A percentile compares a stretch with the other conserved stretches of the same genome.
These are phyloP conservation scores for Scomberomorus guttatus DNA, from an alignment of 2,797 vertebrate species.

Conservation along the genomic window DNA sequence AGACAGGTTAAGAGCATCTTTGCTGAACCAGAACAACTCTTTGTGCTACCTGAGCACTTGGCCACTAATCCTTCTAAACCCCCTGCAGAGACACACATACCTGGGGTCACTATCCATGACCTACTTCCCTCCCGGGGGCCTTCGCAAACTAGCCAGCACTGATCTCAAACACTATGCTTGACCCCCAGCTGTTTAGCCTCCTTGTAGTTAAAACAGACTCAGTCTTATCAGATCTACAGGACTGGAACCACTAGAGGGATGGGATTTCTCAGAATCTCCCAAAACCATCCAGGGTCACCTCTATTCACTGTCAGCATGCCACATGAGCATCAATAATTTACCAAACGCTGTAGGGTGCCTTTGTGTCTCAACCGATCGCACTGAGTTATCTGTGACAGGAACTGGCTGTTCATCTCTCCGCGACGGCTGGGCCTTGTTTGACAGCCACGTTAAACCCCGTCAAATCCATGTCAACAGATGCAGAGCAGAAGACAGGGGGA, in stretches of 20 bases:
- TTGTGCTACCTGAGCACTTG: slow-evolving; percentile 71
- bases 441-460: slow-evolving; percentile 62
- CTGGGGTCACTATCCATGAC: slow-evolving; percentile 75
- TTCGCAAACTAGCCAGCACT: slow-evolving; percentile 22
- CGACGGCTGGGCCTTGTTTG: slow-evolving; percentile 51
- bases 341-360: slow-evolving; percentile 69
- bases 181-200: slow-evolving; percentile 17
- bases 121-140: slow-evolving; percentile 49
- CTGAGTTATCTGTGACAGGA: slow-evolving; percentile 74
- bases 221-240: slow-evolving; percentile 39
- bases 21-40: slow-evolving; percentile 71
- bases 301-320: slow-evolving; percentile 61
- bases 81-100: slow-evolving; percentile 75
- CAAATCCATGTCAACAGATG: slow-evolving; percentile 63
- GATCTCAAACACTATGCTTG: slow-evolving; percentile 40
- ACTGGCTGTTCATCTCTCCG: slow-evolving; percentile 64
- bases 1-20: slow-evolving; percentile 43
- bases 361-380: slow-evolving; percentile 62
- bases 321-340: slow-evolving; percentile 85
- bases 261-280: slow-evolving; percentile 52
- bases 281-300: slow-evolving; percentile 61
- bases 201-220: slow-evolving; percentile 27
- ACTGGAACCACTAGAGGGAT: slow-evolving; percentile 22
- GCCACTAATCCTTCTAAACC: slow-evolving; percentile 66
- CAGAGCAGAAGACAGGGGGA: slow-evolving; percentile 45